Base-by-base conservation (phyloP, 2,113 vertebrate species). In the Cinclus mexicanus region DNA sequence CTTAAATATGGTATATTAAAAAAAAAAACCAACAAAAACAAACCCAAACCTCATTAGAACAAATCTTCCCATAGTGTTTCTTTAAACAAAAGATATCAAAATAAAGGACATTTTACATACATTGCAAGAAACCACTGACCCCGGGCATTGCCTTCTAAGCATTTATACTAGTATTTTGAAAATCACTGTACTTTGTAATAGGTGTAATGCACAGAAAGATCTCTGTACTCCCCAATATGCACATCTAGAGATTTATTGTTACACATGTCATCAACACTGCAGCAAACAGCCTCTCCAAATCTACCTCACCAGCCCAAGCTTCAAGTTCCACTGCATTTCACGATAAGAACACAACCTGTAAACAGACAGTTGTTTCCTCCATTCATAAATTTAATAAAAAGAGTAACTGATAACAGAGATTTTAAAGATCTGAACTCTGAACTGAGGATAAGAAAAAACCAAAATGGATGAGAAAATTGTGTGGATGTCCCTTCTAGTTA, bases 231-330 rank as follows among this genome's bases (percentile, higher is more conserved):
- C 29, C 14, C 49, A 39, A 65, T 4, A 44, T 1, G 11, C 25
- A 69, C 16, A 12, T 15, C 12, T 42, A 60, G 19, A 76, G 33
- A 39, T 39, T 75, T 57, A 83, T 10, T 23, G 37, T 29, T 46
- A 50, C 4, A n/a, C 7, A 6, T 0, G 3, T 64, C 20, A 79
- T 16, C 1, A 3, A 47, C 44, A 12, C 0, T 26, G 42, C 42
- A 68, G 57, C 1, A 4, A 52, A 57, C 47, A 82, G 37, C 29
- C n/a, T 46, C 33, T 8, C 9, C 3, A 11, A 85, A 72, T 8
- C 0, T 11, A 71, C 72, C 18, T 59, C 25, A 42, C 37, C 57
- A 76, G 35, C 31, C 18, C 14, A 68, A 72, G 24, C 31, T 59
- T 90, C 10, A 68, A 67, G 42, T 71, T 82, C 24, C 26, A 69